Evolutionary conservation across 2,797 vertebrate species (phyloP).

Genomic region (Falco peregrinus): DNA sequence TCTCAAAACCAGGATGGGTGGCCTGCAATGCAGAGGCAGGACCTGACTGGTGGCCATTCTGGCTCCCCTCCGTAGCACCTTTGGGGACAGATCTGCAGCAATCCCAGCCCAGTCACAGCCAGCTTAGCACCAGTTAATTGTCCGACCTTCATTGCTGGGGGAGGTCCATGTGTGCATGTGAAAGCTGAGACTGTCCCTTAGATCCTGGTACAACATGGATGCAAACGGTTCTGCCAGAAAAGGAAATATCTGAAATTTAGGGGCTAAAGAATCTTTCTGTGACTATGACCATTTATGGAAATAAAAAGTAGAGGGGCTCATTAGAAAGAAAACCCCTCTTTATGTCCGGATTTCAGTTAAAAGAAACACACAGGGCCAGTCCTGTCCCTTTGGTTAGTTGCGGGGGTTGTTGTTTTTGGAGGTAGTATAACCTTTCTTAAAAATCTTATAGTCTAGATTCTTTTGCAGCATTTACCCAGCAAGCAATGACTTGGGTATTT

Average conservation of each 20-base stretch:
- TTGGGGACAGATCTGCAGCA: neutral
- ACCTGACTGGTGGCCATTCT: neutral
- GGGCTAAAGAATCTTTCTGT: neutral
- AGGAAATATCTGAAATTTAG: neutral
- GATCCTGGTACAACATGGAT: neutral
- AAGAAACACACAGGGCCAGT: neutral
- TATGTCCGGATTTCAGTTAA: neutral
- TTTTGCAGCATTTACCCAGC: neutral
- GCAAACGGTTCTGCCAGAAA: neutral
- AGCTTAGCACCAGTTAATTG: neutral
- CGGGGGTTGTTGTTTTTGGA: neutral
- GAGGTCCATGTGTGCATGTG: accelerated
- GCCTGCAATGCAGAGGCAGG: too few relatives aligned
- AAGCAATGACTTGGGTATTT: neutral
- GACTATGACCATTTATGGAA: neutral
- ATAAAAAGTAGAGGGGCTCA: neutral
- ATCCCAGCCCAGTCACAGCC: neutral
- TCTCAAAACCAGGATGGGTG: neutral
- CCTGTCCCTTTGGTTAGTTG: neutral
- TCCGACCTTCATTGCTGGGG: neutral
- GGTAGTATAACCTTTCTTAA: neutral
- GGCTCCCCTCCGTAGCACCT: neutral
- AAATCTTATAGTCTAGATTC: neutral
- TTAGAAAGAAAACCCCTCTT: neutral
- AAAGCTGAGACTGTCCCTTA: neutral